phyloP scores from a whole-genome alignment of 2,113 vertebrate species.

The Myrmophylax atrothorax region DNA sequence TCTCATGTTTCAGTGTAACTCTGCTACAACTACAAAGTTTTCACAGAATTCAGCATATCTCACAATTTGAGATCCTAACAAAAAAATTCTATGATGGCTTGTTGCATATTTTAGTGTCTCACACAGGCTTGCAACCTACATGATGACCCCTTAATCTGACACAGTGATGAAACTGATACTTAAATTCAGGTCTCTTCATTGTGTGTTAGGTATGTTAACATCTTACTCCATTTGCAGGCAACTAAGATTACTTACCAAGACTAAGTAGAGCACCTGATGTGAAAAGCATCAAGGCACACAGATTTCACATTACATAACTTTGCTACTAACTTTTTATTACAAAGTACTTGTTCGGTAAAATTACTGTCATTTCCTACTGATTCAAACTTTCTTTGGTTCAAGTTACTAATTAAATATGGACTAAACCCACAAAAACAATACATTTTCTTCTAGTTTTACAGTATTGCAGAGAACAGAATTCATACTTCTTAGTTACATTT shows the following conservation, averaged over 20 bases:
- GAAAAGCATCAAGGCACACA: background rate
- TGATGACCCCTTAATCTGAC: background rate
- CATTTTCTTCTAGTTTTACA: background rate
- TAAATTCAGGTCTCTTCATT: background rate
- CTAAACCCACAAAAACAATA: background rate
- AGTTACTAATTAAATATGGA: background rate
- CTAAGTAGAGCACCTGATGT: background rate
- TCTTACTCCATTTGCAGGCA: background rate
- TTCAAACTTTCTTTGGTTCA: background rate
- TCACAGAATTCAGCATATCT: rapidly evolving
- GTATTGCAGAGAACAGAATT: background rate
- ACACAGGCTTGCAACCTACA: background rate
- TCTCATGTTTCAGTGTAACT: background rate
- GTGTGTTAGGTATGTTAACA: rapidly evolving
- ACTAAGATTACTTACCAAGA: background rate
- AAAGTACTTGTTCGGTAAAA: background rate
- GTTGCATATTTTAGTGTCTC: background rate
- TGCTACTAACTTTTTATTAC: background rate
- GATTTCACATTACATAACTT: background rate
- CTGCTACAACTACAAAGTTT: background rate
- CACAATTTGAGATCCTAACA: background rate
- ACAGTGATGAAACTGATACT: background rate
- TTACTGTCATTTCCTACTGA: background rate
- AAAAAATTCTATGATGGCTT: background rate
- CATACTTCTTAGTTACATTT: background rate